phyloP scores from a whole-genome alignment of 2,797 vertebrate species.

The Gobio occitaniae region DNA sequence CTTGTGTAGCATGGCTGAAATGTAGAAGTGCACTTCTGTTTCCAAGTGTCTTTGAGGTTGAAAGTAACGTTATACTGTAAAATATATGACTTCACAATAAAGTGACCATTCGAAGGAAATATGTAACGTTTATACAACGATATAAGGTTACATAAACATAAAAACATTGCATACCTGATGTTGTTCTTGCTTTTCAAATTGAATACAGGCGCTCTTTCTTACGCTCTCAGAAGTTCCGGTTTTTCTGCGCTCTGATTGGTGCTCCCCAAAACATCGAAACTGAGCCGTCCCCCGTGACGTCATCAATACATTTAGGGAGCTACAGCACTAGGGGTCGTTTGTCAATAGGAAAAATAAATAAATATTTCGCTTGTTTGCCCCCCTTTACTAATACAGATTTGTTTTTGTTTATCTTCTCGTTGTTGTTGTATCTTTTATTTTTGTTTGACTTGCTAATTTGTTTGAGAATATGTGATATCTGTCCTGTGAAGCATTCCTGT shows the following conservation, averaged over 20 bases:
- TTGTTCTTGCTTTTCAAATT: constrained; percentile 60
- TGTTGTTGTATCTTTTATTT: too few species aligned
- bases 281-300: background rate
- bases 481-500: too few species aligned
- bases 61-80: background rate
- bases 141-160: background rate
- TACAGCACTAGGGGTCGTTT: background rate
- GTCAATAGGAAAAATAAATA: too few species aligned
- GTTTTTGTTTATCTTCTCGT: too few species aligned
- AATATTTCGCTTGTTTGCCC: too few species aligned
- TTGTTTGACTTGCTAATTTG: too few species aligned
- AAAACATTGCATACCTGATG: constrained; percentile 60
- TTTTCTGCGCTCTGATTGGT: constrained; percentile 67
- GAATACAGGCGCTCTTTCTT: constrained; percentile 75
- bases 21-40: background rate
- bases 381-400: too few species aligned
- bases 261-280: constrained; percentile 33
- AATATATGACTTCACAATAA: background rate
- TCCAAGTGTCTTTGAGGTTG: background rate
- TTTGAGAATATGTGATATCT: too few species aligned
- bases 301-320: background rate
- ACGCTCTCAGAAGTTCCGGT: constrained; percentile 66
- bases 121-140: background rate
- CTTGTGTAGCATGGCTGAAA: background rate
- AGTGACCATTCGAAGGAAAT: background rate